Evolutionary conservation across 2,113 vertebrate species (phyloP).

Genomic region (Corvus hawaiiensis): DNA sequence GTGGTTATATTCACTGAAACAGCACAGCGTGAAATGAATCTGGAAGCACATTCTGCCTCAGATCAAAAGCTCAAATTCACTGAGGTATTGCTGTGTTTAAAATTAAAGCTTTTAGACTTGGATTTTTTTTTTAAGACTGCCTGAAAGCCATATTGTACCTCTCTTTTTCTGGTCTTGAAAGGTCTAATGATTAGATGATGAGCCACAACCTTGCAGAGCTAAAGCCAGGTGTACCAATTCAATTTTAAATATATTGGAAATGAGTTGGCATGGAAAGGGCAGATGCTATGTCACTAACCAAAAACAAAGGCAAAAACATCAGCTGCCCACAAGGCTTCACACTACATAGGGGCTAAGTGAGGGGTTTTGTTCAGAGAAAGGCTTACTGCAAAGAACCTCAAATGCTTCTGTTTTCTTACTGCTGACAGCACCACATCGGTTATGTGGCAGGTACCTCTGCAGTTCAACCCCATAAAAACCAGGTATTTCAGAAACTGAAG

Average conservation of each 20-base stretch:
- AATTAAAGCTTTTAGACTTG: slow-evolving; percentile 25
- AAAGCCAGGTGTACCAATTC: slow-evolving; percentile 4
- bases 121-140: background rate
- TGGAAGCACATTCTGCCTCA: slow-evolving; percentile 41
- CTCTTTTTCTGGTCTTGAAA: slow-evolving; percentile 19
- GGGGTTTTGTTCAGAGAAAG: background rate
- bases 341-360: accelerated
- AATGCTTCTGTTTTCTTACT: background rate
- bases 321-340: background rate
- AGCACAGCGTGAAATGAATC: slow-evolving; percentile 53
- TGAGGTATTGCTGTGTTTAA: slow-evolving; percentile 23
- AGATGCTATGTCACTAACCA: slow-evolving; percentile 18
- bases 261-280: slow-evolving; percentile 29
- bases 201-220: background rate
- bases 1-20: slow-evolving; percentile 35
- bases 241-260: slow-evolving; percentile 18
- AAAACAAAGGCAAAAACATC: slow-evolving; percentile 35
- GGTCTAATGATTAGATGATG: slow-evolving; percentile 7
- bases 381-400: background rate
- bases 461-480: background rate
- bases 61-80: slow-evolving; percentile 51
- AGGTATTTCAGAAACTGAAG: background rate
- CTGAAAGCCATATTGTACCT: slow-evolving; percentile 34
- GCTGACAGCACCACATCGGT: background rate
- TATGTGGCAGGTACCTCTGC: background rate